phyloP scores from a whole-genome alignment of 2,888 invertebrate species.

The Hermaeophaga mercurialis region DNA sequence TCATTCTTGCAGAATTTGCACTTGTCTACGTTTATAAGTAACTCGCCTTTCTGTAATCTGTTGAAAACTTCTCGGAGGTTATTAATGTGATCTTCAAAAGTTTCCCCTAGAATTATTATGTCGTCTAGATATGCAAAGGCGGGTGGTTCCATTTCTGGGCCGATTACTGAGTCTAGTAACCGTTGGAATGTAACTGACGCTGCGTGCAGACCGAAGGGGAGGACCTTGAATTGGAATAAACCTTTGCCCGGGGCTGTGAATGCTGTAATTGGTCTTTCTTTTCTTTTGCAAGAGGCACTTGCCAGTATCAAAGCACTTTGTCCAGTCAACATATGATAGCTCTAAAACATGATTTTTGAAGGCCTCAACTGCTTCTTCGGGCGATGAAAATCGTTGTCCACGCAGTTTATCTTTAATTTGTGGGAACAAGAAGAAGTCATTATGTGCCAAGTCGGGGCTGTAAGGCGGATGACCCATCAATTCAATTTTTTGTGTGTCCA shows the following conservation, averaged over 20 bases:
- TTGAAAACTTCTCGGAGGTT: constrained; percentile 19
- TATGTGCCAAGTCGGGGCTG: too few relatives aligned
- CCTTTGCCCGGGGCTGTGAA: not conserved
- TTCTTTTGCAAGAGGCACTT: constrained; percentile 28
- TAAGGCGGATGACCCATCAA: too few relatives aligned
- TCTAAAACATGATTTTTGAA: too few relatives aligned
- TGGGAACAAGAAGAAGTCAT: too few relatives aligned
- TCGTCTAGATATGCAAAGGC: constrained; percentile 14
- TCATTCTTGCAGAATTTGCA: constrained; percentile 19
- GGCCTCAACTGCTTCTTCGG: too few relatives aligned
- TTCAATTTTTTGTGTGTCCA: too few relatives aligned
- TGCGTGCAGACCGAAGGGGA: not conserved
- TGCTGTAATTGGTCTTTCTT: constrained; percentile 37
- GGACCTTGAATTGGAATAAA: not conserved
- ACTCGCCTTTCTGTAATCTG: constrained; percentile 10
- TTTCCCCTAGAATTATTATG: constrained; percentile 27
- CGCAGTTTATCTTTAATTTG: too few relatives aligned
- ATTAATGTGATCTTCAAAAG: constrained; percentile 28
- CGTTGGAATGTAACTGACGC: constrained; percentile 3
- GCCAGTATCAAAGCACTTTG: too few relatives aligned
- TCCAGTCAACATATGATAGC: too few relatives aligned
- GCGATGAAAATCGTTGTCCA: too few relatives aligned
- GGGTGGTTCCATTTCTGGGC: constrained; percentile 12
- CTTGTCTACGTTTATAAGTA: constrained; percentile 24
- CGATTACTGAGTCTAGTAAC: constrained; percentile 3